Conservation (phyloP, 1,140 invertebrate species). For the Platorchestia sp. region DNA sequence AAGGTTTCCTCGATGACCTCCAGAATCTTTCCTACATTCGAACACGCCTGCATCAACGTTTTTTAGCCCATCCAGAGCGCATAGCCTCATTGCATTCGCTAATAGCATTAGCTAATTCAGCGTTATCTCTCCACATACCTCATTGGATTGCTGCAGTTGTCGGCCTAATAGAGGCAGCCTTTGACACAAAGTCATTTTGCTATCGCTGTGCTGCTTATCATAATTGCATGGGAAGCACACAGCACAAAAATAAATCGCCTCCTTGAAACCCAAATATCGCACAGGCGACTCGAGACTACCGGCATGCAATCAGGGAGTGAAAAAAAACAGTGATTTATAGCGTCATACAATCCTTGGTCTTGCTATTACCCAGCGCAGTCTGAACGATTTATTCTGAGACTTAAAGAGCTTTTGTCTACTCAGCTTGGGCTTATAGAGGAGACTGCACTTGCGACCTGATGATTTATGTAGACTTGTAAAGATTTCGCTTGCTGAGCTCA, state of each 20-base stretch:
- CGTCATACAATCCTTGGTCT: background rate
- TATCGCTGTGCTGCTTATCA: background rate
- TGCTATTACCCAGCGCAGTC: background rate
- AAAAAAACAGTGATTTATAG: constrained; percentile 1
- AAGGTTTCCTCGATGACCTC: too few species aligned
- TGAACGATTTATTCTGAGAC: background rate
- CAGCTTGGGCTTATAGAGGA: background rate
- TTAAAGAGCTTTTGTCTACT: background rate
- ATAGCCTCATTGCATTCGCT: background rate
- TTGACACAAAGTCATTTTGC: background rate
- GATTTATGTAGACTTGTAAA: background rate
- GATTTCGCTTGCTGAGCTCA: background rate
- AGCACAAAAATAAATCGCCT: background rate
- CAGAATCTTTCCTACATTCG: background rate
- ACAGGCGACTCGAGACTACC: background rate
- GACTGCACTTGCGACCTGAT: background rate
- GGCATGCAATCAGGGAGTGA: background rate
- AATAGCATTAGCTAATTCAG: background rate
- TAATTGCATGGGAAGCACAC: background rate
- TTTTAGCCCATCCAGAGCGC: background rate
- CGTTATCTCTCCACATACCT: background rate
- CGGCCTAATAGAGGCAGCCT: too few species aligned
- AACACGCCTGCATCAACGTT: background rate
- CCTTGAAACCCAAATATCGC: background rate
- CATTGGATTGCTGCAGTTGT: background rate